Evolutionary conservation across 2,797 vertebrate genomes (phyloP).

Genomic region (Lepilemur septentrionalis): DNA sequence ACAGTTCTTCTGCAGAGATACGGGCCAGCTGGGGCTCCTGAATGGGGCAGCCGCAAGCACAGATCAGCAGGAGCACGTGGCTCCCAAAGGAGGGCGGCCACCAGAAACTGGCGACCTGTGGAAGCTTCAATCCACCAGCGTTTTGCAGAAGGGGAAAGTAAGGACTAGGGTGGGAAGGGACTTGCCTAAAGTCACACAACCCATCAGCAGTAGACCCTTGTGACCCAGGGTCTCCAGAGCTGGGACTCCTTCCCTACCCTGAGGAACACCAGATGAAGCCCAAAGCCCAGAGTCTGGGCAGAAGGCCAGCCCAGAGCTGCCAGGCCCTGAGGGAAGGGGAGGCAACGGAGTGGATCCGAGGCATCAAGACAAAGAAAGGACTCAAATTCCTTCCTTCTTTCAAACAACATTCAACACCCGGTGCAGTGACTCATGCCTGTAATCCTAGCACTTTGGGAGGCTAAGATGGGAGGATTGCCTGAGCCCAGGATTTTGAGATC

Average conservation of each 20-base stretch:
- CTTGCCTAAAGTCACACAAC: not conserved
- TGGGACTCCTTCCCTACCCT: not conserved
- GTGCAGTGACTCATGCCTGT: not conserved
- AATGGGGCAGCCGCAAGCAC: not conserved
- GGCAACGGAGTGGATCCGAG: not conserved
- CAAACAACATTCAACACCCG: not conserved
- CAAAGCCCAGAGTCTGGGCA: not conserved
- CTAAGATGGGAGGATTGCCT: not conserved
- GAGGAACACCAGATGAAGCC: not conserved
- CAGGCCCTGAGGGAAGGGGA: not conserved
- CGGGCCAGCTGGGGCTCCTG: not conserved
- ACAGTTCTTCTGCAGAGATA: not conserved
- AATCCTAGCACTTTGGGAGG: not conserved
- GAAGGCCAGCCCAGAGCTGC: not conserved
- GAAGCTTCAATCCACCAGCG: not conserved
- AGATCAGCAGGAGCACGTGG: too few relatives aligned
- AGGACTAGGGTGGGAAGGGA: not conserved
- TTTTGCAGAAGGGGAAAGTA: not conserved
- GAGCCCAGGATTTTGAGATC: not conserved
- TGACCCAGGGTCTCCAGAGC: not conserved
- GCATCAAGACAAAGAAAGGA: not conserved
- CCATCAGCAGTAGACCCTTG: not conserved
- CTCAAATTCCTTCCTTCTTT: conserved; percentile 18
- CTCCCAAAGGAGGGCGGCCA: not conserved
- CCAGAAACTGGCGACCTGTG: not conserved